These are phyloP conservation scores for Cladorhizidae sp. DNA, from an alignment of 37 sponge, comb jelly and placozoan species.

Conservation along the genomic window DNA sequence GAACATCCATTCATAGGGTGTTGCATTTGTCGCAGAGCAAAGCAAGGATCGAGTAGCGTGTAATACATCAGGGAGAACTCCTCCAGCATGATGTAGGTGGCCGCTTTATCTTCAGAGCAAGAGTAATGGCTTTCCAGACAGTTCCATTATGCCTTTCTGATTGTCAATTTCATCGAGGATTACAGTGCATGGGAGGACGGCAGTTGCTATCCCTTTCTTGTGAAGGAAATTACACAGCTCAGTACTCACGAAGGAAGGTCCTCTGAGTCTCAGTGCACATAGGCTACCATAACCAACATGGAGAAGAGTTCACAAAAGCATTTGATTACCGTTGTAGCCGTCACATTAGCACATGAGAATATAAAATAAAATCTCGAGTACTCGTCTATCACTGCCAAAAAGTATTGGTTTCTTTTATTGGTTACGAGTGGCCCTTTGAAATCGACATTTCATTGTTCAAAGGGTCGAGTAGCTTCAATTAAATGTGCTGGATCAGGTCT, in stretches of 20 bases:
- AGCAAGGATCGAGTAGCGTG: background rate
- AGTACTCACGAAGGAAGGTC: constrained; percentile 10
- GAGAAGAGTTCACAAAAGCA: constrained; percentile 2
- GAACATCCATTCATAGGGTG: constrained; percentile 12
- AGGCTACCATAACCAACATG: constrained; percentile 8
- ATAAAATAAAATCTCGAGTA: background rate
- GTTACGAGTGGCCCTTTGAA: constrained; percentile 9
- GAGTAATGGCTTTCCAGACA: constrained; percentile 16
- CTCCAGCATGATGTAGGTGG: constrained; percentile 5
- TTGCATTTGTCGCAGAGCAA: constrained; percentile 12
- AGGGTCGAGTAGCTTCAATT: constrained; percentile 5
- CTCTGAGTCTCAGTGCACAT: constrained; percentile 19
- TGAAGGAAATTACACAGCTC: constrained; percentile 9
- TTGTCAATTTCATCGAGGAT: background rate
- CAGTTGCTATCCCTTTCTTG: constrained; percentile 12
- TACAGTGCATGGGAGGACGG: constrained; percentile 5
- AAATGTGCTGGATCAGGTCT: background rate
- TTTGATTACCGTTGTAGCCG: background rate
- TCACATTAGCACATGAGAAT: constrained; percentile 5
- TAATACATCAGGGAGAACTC: constrained; percentile 11
- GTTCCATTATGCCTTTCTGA: constrained; percentile 16
- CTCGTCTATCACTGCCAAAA: constrained; percentile 5
- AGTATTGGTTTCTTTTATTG: constrained; percentile 8
- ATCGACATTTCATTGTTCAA: constrained; percentile 17
- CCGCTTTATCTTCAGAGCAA: background rate